phyloP scores from a whole-genome alignment of 2,113 vertebrate genomes.

The Asarcornis scutulata region DNA sequence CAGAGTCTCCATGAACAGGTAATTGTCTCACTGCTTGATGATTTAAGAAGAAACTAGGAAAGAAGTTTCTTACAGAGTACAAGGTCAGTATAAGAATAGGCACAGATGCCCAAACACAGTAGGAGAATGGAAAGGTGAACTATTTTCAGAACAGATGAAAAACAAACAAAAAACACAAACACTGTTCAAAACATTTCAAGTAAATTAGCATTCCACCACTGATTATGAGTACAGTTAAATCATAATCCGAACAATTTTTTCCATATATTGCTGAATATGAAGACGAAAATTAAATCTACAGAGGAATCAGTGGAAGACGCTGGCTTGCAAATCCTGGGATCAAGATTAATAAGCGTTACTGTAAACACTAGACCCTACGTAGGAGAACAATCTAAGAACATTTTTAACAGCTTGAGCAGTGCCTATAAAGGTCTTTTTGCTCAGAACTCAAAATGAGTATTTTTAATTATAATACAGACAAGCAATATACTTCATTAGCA shows the following conservation, averaged over 20 bases:
- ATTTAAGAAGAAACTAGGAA: background rate
- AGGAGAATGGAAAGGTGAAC: background rate
- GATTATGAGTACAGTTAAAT: background rate
- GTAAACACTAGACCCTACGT: background rate
- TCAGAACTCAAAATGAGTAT: background rate
- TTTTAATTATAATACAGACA: background rate
- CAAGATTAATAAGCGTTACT: background rate
- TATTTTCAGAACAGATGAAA: background rate
- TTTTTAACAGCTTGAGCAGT: background rate
- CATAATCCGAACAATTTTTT: background rate
- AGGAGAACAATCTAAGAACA: background rate
- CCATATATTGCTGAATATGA: background rate
- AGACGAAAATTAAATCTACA: background rate
- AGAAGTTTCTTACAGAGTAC: background rate
- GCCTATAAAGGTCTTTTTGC: background rate
- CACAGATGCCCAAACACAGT: background rate
- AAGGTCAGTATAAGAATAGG: slow-evolving; percentile 24
- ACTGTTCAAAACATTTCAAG: background rate
- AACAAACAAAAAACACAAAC: background rate
- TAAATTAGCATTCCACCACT: background rate
- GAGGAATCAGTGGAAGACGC: background rate
- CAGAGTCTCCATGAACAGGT: background rate
- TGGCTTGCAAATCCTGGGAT: background rate
- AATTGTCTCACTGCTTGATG: background rate
- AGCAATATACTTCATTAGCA: background rate